Percentiles rank a stretch among this genome's conserved stretches.
phyloP scores from a whole-genome alignment of 2,888 invertebrate genomes.

The Acholoe squamosa region DNA sequence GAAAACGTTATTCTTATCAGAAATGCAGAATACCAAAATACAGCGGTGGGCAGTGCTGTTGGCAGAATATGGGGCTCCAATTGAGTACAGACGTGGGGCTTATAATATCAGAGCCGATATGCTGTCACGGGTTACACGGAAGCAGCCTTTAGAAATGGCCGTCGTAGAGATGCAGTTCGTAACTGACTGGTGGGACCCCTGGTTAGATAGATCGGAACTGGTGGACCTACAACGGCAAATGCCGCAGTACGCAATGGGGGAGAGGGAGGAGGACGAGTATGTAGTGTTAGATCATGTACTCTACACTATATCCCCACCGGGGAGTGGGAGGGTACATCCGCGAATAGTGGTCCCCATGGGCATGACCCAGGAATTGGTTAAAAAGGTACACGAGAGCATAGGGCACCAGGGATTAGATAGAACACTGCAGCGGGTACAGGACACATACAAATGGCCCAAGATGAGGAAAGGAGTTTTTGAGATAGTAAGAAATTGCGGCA shows the following conservation, averaged over 20 bases:
- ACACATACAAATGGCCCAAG: slow-evolving; percentile 9
- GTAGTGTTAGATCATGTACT: background rate
- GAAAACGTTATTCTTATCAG: too few species aligned
- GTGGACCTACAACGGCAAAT: background rate
- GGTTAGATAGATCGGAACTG: background rate
- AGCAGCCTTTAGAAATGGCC: background rate
- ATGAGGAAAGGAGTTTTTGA: background rate
- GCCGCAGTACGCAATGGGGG: background rate
- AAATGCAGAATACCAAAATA: too few species aligned
- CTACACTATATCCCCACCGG: background rate
- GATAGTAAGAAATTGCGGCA: background rate
- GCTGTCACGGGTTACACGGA: slow-evolving; percentile 1
- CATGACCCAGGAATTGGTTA: background rate
- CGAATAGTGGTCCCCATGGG: slow-evolving; percentile 7
- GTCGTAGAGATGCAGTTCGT: background rate
- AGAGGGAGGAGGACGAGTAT: background rate
- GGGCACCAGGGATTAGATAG: slow-evolving; percentile 11
- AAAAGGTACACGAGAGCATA: background rate
- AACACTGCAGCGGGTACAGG: background rate
- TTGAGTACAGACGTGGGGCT: too few species aligned
- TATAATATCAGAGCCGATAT: background rate
- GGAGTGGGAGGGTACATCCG: background rate
- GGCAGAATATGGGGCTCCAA: background rate
- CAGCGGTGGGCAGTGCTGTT: background rate
- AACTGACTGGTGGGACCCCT: background rate